Percentiles rank a stretch among this genome's conserved stretches.
These are phyloP conservation scores for Tenthredo distinguenda DNA, from an alignment of 2,888 invertebrate species.

Conservation along the genomic window DNA sequence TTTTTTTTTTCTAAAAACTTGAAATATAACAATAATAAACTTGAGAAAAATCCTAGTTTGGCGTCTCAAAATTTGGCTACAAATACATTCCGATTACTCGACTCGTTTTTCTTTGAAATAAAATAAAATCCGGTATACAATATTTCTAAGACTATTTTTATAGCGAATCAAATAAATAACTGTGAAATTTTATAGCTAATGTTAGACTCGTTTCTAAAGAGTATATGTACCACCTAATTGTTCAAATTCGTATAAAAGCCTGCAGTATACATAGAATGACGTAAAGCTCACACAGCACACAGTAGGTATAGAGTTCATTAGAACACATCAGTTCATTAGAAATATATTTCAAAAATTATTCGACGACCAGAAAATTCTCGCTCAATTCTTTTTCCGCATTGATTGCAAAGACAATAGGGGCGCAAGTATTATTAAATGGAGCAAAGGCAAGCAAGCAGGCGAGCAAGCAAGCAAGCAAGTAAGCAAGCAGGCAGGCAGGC, in stretches of 20 bases:
- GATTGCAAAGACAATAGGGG: constrained; percentile 48
- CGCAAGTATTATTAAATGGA: constrained; percentile 41
- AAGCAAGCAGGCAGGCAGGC: neutral
- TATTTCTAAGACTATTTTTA: too few species aligned
- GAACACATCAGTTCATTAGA: neutral
- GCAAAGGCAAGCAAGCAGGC: neutral
- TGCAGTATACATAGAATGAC: neutral
- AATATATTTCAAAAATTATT: neutral
- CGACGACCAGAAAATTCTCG: neutral
- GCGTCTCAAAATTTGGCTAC: neutral
- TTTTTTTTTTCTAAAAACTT: neutral
- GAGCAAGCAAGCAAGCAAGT: neutral
- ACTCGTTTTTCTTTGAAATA: neutral
- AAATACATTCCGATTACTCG: neutral
- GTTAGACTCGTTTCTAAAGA: neutral
- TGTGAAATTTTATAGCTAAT: neutral
- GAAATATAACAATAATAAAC: neutral
- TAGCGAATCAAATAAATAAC: too few species aligned
- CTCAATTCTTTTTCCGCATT: neutral
- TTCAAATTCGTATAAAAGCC: neutral
- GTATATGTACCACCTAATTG: neutral
- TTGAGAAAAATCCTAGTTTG: neutral
- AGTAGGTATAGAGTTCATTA: neutral
- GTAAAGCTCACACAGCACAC: neutral
- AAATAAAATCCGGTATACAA: too few species aligned